Base-by-base conservation (phyloP, 2,797 vertebrate genomes). In the Cheirogaleus major region DNA sequence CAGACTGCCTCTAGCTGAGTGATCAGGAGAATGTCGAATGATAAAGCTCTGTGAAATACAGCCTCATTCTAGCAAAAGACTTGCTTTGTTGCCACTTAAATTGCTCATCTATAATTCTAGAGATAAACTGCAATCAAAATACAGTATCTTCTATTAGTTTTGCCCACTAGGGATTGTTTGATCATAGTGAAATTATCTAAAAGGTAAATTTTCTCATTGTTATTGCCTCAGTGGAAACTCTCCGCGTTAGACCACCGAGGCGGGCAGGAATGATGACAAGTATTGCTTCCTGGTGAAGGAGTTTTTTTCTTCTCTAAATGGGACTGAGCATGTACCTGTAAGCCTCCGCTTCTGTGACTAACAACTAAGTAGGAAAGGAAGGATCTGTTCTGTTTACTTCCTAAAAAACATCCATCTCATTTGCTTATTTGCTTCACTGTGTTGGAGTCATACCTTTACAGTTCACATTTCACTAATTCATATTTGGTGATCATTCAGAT, bases 91-190 rank as follows among this genome's bases (percentile, higher is more conserved):
- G 91, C 67, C 95, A 81, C 72, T 95, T 96, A 61, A 97, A 80
- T 11, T 97, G 97, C 96, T 97, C 94, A 97, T 95, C 96, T 96
- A 95, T 87, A 98, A 98, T 93, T 97, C 96, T 91, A 0, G 38
- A 97, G 73, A 98, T 96, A 97, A 95, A 96, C 91, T 90, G 90
- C 96, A 96, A 95, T 93, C 96, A 97, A 97, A 98, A 94, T 93
- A 96, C 61, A 94, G 45, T 95, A 93, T 96, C 93, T 92, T 97
- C 96, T n/a, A 95, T 97, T 97, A 97, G 90, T 97, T 0, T 89
- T 98, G 95, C 93, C 96, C 93, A 96, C 4, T 93, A 91, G 95
- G 95, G 80, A 97, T 96, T 95, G 79, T 97, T 97, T 8, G 43
- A 89, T 97, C 96, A 80, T 89, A 93, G 96, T 32, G 5, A 95